These are phyloP conservation scores for Octodonta nipae DNA, from an alignment of 2,888 invertebrate species.

Conservation along the genomic window DNA sequence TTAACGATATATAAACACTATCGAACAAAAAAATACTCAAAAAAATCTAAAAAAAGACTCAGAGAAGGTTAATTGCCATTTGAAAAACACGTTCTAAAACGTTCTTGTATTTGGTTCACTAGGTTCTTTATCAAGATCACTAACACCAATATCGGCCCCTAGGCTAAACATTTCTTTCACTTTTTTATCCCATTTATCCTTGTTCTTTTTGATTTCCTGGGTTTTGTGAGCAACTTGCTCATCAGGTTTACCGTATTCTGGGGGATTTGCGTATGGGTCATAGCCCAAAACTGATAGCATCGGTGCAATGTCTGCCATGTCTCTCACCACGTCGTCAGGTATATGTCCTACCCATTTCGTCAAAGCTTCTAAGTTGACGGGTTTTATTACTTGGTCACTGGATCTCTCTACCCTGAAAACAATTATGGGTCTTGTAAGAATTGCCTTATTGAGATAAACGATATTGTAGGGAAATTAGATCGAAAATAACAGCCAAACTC, in stretches of 20 bases:
- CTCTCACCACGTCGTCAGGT: conserved; percentile 79
- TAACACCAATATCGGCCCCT: conserved; percentile 22
- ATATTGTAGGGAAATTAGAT: no score
- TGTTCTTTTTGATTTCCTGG: conserved; percentile 31
- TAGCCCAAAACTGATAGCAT: conserved; percentile 88
- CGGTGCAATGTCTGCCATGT: conserved; percentile 87
- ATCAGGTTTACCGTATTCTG: conserved; percentile 81
- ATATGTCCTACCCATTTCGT: conserved; percentile 83
- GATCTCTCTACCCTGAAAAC: conserved; percentile 81
- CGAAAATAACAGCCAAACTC: no score
- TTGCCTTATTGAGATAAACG: not conserved
- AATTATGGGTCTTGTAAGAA: conserved; percentile 7
- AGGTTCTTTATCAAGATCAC: conserved; percentile 28
- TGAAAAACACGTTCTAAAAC: no score
- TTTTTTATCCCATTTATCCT: conserved; percentile 32
- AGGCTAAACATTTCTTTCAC: conserved; percentile 34
- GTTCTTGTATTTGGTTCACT: no score
- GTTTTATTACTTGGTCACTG: conserved; percentile 96
- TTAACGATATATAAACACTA: no score
- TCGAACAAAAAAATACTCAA: no score
- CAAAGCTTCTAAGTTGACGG: conserved; percentile 91
- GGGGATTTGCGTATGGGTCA: conserved; percentile 92
- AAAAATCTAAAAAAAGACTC: no score
- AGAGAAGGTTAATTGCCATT: no score
- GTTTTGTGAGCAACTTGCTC: conserved; percentile 58